Conservation (phyloP, 2,113 vertebrate genomes). For the Pelobates fuscus region DNA sequence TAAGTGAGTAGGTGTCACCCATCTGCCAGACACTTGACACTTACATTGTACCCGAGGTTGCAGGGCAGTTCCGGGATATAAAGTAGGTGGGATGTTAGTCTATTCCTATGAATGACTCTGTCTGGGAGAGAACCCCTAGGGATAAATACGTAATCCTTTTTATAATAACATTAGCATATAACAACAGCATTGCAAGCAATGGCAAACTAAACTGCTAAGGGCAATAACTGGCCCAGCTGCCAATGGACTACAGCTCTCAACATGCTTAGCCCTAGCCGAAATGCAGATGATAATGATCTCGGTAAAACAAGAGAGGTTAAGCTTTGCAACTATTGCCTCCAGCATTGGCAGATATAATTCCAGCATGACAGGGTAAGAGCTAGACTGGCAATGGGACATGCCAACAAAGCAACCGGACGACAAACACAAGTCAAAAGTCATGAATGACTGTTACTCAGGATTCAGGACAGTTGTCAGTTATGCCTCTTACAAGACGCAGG, state of each 20-base stretch:
- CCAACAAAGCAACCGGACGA: no score
- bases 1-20: constrained; percentile 43
- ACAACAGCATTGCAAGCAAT: background rate
- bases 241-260: background rate
- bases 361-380: no score
- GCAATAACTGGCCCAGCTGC: background rate
- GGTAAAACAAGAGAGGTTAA: no score
- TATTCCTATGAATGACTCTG: constrained; percentile 11
- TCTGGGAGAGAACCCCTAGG: background rate
- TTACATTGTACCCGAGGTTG: constrained; percentile 5
- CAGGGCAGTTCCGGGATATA: background rate
- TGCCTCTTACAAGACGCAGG: no score
- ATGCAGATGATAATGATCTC: no score
- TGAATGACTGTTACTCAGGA: no score
- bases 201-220: background rate
- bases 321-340: no score
- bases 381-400: no score
- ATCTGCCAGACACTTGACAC: constrained; percentile 38
- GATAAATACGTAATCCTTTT: constrained; percentile 22
- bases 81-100: constrained; percentile 27
- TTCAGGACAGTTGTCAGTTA: no score
- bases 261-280: no score
- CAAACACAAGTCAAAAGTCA: no score
- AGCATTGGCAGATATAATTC: no score
- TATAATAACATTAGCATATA: constrained; percentile 37